These are phyloP conservation scores for Acronicta aceris DNA, from an alignment of 2,888 invertebrate species.

Conservation along the genomic window DNA sequence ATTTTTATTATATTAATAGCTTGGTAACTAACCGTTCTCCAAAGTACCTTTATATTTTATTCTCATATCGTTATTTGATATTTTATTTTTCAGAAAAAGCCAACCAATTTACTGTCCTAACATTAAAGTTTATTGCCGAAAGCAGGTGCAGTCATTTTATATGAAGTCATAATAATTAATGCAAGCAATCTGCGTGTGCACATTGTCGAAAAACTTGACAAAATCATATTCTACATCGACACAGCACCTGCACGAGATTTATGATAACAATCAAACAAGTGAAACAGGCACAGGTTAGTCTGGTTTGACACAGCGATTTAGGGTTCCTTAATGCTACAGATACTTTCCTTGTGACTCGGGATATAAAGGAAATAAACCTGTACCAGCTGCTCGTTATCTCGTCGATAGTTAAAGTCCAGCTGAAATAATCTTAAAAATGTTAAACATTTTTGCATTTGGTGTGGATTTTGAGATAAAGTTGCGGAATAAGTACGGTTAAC, in stretches of 20 bases:
- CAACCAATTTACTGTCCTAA: conserved; percentile 43
- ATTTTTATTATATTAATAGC: conserved; percentile 8
- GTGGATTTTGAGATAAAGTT: not conserved
- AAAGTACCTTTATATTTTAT: not conserved
- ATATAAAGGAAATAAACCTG: conserved; percentile 26
- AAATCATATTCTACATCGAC: conserved; percentile 61
- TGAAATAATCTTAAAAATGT: conserved; percentile 27
- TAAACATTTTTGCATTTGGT: conserved; percentile 9
- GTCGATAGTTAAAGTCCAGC: conserved; percentile 14
- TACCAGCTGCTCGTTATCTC: conserved; percentile 35
- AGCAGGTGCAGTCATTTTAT: conserved; percentile 64
- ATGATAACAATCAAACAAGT: conserved; percentile 38
- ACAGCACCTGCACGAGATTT: conserved; percentile 65
- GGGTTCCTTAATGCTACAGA: conserved; percentile 18
- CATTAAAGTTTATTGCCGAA: conserved; percentile 38
- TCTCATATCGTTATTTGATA: conserved; percentile 6
- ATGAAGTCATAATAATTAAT: conserved; percentile 64
- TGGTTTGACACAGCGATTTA: conserved; percentile 39
- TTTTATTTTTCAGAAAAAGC: conserved; percentile 2
- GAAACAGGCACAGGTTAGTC: conserved; percentile 25
- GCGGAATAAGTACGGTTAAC: too few species aligned
- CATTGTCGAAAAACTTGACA: conserved; percentile 65
- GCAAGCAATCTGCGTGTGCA: conserved; percentile 59
- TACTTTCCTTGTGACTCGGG: conserved; percentile 13
- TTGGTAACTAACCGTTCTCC: not conserved